Evolutionary conservation across 1,140 invertebrate genomes (phyloP).

Genomic region (Formica exsecta): DNA sequence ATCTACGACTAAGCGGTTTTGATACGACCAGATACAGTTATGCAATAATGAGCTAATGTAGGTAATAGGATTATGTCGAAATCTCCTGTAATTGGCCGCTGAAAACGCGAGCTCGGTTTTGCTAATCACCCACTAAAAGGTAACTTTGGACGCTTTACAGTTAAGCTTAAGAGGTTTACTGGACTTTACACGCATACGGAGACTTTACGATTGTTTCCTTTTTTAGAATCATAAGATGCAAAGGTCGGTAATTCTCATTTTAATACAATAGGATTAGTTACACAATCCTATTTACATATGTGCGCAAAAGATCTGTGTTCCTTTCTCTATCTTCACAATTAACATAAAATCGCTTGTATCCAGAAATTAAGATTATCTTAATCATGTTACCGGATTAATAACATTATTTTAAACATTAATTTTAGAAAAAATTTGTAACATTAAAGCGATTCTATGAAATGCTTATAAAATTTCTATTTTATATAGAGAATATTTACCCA

Average conservation of each 20-base stretch:
- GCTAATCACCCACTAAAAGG: conserved; percentile 81
- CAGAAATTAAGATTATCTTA: neutral
- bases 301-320: neutral
- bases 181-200: conserved; percentile 62
- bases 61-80: conserved; percentile 84
- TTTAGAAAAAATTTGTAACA: neutral
- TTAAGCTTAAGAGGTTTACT: conserved; percentile 80
- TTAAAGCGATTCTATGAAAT: neutral
- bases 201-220: conserved; percentile 76
- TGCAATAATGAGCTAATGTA: conserved; percentile 85
- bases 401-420: conserved; percentile 16
- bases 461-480: conserved; percentile 2
- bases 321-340: neutral
- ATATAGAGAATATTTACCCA: neutral
- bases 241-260: conserved; percentile 63
- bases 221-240: conserved; percentile 46
- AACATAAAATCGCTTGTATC: neutral
- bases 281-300: conserved; percentile 41
- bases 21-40: conserved; percentile 72
- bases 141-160: conserved; percentile 80
- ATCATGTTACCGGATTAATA: neutral
- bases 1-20: conserved; percentile 61
- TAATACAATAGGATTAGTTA: conserved; percentile 66
- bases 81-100: conserved; percentile 84
- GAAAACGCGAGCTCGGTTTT: conserved; percentile 84